Conservation (phyloP, 2,888 invertebrate species). For the Chrysomela aeneicollis region DNA sequence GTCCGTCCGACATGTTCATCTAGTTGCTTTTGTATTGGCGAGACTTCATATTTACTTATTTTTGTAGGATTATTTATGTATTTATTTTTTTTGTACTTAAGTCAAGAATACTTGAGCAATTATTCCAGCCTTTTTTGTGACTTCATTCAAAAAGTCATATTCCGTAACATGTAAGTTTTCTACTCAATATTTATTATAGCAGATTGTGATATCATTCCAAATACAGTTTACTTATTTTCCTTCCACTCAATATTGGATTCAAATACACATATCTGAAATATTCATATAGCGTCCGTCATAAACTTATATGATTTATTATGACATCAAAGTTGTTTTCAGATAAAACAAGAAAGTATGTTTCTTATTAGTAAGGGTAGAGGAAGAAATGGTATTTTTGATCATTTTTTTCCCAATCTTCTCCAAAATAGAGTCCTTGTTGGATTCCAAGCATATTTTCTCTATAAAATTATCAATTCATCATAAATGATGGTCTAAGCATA, state of each 20-base stretch:
- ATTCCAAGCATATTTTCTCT: no score
- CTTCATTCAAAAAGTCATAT: neutral
- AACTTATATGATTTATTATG: no score
- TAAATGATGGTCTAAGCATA: no score
- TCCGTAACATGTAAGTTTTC: neutral
- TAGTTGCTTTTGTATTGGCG: neutral
- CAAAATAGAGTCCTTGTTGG: no score
- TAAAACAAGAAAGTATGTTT: no score
- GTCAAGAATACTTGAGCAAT: neutral
- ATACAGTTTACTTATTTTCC: neutral
- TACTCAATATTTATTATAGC: conserved; percentile 2
- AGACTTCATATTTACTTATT: neutral
- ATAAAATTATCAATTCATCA: no score
- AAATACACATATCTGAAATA: neutral
- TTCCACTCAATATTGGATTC: neutral
- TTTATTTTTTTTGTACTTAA: neutral
- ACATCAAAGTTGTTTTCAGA: no score
- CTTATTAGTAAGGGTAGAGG: no score
- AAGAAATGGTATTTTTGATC: no score
- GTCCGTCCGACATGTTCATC: neutral
- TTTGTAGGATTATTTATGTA: neutral
- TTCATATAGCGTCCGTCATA: no score
- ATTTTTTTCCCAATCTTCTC: no score
- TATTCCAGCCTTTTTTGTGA: neutral
- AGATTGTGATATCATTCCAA: neutral